Base-by-base conservation (phyloP, 1,140 invertebrate genomes). In the Aphelenchoides avenae region DNA sequence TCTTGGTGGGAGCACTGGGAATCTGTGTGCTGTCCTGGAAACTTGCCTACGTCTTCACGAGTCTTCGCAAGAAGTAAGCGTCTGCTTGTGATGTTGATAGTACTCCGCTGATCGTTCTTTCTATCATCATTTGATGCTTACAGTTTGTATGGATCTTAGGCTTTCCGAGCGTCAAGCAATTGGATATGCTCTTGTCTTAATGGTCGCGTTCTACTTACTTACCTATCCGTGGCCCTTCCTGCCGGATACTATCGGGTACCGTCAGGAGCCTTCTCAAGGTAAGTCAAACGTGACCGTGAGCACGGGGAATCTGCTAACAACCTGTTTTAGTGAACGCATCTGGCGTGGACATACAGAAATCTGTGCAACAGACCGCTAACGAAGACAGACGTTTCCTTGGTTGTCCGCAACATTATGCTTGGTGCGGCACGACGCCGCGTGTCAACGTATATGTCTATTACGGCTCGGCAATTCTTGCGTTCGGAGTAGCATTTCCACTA, bases 191-290 rank as follows among this genome's bases (percentile, higher is more conserved):
- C 18, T 49, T 18, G 15, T 64, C 22, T 13, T 9, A 1, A 9
- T 58, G 5, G n/a, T 58, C 6, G 9, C 27, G 22, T 24, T 29
- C 20, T 58, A 65, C 34, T 13, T 58, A 13, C 1, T 58, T 20
- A 58, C 57, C 20, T 58, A 58, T 64, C 56, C 56, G 3, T 58
- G 58, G 61, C 58, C 58, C 13, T 58, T 58, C 27, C 15, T 58
- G 5, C 9, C 9, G 13, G 56, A 50, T 15, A 52, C 50, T 11
- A 52, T 52, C 33, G 18, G 15, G 13, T 52, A 52, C 37, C 15
- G 46, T 7, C 47, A 53, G 9, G 47, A 53, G 26, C 47, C 18
- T n/a, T 3, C 51, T 22, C n/a, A n/a, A n/a, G n/a, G n/a, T n/a
- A n/a, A n/a, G n/a, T n/a, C n/a, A n/a, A n/a, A n/a, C n/a, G n/a